These are phyloP conservation scores for Tribolium freemani DNA, from an alignment of 2,888 invertebrate species.

Conservation along the genomic window DNA sequence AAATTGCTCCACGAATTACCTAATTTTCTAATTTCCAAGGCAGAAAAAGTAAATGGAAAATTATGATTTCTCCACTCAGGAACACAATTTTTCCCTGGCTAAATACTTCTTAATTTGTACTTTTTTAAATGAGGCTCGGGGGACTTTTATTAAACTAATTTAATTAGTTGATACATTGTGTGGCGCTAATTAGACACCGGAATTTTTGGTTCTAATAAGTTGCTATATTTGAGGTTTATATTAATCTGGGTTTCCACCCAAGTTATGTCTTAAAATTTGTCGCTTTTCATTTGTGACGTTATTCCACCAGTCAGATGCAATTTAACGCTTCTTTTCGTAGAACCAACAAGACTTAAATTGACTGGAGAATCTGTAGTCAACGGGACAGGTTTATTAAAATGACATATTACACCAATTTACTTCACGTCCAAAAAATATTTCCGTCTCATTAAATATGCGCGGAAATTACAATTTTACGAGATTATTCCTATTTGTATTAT, in stretches of 20 bases:
- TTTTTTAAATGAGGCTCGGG: constrained; percentile 21
- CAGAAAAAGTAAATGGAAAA: constrained; percentile 28
- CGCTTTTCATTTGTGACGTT: neutral
- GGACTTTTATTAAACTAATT: constrained; percentile 12
- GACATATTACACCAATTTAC: neutral
- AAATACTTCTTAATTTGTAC: constrained; percentile 33
- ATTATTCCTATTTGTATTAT: too few relatives aligned
- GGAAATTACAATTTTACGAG: neutral
- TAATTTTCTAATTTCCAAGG: constrained; percentile 27
- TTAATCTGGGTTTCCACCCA: neutral
- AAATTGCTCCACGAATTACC: constrained; percentile 37
- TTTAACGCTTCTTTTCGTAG: neutral
- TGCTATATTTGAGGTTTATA: neutral
- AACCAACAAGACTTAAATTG: neutral
- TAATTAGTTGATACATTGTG: constrained; percentile 6
- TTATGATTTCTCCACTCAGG: constrained; percentile 4
- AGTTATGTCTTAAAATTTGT: neutral
- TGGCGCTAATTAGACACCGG: neutral
- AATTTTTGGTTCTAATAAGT: neutral
- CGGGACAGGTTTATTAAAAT: neutral
- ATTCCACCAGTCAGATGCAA: neutral
- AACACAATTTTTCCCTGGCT: neutral
- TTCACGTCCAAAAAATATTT: neutral
- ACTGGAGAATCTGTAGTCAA: neutral
- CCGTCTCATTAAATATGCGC: neutral